Conservation (phyloP, 1,140 invertebrate species). For the Cepaea nemoralis region DNA sequence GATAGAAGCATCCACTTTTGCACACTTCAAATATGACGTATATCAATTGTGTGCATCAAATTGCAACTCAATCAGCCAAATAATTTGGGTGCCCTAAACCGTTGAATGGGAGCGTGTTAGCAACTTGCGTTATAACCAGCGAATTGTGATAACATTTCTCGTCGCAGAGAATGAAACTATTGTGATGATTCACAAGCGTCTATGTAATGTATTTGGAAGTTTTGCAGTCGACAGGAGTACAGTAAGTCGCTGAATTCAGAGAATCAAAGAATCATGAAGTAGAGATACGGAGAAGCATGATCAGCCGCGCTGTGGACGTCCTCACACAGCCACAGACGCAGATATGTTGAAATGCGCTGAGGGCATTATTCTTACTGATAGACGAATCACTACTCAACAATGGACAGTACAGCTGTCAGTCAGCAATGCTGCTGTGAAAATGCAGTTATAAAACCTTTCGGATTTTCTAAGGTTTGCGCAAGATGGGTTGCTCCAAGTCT, state of each 20-base stretch:
- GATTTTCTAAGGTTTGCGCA: constrained; percentile 12
- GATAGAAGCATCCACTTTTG: background rate
- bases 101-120: background rate
- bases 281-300: background rate
- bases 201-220: background rate
- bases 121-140: constrained; percentile 1
- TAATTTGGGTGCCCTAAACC: background rate
- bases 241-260: background rate
- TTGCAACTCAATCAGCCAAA: background rate
- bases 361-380: constrained; percentile 9
- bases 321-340: background rate
- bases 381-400: no score
- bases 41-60: background rate
- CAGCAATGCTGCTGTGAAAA: background rate
- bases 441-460: background rate
- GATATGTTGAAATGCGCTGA: constrained; percentile 9
- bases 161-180: constrained; percentile 9
- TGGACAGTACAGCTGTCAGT: constrained; percentile 7
- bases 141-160: background rate
- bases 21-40: background rate
- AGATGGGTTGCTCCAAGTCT: constrained; percentile 8
- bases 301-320: background rate
- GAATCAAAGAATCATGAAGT: constrained; percentile 1
- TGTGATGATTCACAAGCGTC: background rate
- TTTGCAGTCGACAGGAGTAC: constrained; percentile 5